Conservation (phyloP, 2,113 vertebrate species). For the Pluvialis apricaria region DNA sequence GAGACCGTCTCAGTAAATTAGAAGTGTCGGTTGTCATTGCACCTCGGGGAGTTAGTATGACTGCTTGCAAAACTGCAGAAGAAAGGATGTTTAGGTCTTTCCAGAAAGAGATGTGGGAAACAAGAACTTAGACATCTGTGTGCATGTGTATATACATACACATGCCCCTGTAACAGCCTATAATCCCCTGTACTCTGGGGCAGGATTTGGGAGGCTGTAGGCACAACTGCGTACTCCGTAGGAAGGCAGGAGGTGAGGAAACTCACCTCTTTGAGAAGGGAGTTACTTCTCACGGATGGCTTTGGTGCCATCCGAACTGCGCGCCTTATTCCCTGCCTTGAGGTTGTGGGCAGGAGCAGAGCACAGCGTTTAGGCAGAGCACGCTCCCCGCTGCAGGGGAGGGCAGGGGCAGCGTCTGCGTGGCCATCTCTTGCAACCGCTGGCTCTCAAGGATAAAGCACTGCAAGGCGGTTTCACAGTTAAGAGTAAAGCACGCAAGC, state of each 20-base stretch:
- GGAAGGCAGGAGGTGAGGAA: neutral
- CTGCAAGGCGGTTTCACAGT: neutral
- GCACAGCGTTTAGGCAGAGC: accelerated
- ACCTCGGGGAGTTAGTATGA: neutral
- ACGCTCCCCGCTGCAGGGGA: accelerated
- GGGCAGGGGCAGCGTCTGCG: neutral
- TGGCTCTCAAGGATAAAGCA: accelerated
- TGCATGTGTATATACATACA: accelerated
- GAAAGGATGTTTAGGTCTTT: neutral
- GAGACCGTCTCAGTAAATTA: neutral
- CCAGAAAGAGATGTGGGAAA: neutral
- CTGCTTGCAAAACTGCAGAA: neutral
- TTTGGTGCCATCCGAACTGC: accelerated
- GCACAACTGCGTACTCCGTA: accelerated
- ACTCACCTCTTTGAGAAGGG: neutral
- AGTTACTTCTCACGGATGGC: neutral
- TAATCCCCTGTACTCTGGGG: too few species aligned
- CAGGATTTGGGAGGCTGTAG: neutral
- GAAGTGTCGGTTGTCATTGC: neutral
- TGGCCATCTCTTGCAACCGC: neutral
- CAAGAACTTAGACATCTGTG: too few species aligned
- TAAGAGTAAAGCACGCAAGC: neutral
- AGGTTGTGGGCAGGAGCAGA: accelerated
- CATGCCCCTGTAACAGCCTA: too few species aligned
- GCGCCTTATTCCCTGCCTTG: neutral